A percentile compares a stretch with the other conserved stretches of the same genome.
Evolutionary conservation across 2,888 invertebrate genomes (phyloP).

Genomic region (Artemia sinica): DNA sequence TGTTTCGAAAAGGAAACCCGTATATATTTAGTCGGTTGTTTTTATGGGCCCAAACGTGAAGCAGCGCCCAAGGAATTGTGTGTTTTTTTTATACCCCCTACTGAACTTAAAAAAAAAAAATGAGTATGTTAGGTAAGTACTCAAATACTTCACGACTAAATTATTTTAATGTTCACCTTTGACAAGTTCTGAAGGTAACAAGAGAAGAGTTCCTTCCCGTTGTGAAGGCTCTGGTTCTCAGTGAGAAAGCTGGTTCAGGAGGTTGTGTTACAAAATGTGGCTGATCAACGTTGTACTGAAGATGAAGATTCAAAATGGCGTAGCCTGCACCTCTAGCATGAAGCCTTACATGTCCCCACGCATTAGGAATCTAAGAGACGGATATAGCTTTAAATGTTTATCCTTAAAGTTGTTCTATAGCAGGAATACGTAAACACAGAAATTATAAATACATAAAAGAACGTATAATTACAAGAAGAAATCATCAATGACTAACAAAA

Average conservation of each 20-base stretch:
- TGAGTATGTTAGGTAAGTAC: neutral
- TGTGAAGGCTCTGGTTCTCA: conserved; percentile 54
- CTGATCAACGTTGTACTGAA: conserved; percentile 76
- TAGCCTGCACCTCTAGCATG: conserved; percentile 83
- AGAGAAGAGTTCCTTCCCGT: conserved; percentile 85
- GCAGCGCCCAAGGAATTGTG: neutral
- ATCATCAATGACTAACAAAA: neutral
- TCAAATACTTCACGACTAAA: neutral
- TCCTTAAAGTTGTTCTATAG: no score
- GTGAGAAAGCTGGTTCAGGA: conserved; percentile 58
- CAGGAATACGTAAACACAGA: no score
- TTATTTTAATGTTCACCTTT: conserved; percentile 41
- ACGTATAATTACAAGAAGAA: neutral
- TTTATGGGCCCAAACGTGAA: no score
- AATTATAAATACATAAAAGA: no score
- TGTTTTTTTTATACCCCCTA: neutral
- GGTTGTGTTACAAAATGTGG: conserved; percentile 65
- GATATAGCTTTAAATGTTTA: no score
- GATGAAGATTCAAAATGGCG: conserved; percentile 80
- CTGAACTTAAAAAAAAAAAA: no score
- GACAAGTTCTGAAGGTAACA: conserved; percentile 67
- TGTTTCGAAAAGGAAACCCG: no score
- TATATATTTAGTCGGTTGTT: no score
- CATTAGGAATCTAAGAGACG: conserved; percentile 55
- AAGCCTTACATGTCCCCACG: conserved; percentile 85